Conservation (phyloP, 2,797 vertebrate species). For the Leptatherina wallacei region DNA sequence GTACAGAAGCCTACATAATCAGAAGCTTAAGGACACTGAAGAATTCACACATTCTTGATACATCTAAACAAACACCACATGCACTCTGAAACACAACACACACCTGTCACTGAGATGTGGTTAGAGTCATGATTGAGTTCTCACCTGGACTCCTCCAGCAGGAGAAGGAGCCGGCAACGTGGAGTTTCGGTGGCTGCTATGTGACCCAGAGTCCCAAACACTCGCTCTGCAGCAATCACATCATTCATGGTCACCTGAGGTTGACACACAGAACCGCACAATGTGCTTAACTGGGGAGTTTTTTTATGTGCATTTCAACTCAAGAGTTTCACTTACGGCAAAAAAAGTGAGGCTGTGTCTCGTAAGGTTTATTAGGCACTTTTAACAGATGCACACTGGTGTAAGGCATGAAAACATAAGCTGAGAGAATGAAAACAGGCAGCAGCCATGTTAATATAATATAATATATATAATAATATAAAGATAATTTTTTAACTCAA, state of each 20-base stretch:
- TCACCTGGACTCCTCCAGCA: conserved; percentile 94
- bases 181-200: conserved; percentile 92
- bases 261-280: conserved; percentile 25
- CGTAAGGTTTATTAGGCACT: not conserved
- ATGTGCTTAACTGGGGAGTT: not conserved
- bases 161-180: conserved; percentile 87
- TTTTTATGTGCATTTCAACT: conserved; percentile 6
- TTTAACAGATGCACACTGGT: not conserved
- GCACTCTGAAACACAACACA: conserved; percentile 23
- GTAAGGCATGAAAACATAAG: not conserved
- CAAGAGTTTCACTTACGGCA: not conserved
- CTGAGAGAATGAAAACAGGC: not conserved
- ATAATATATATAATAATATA: no score
- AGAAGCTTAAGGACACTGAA: conserved; percentile 24
- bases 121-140: conserved; percentile 23
- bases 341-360: not conserved
- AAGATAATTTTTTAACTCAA: not conserved
- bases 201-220: conserved; percentile 93
- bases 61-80: conserved; percentile 34
- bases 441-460: not conserved
- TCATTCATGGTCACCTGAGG: conserved; percentile 92
- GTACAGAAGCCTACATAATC: conserved; percentile 31
- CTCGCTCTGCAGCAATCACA: conserved; percentile 89
- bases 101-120: conserved; percentile 26
- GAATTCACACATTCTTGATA: conserved; percentile 41